A percentile compares a stretch with the other conserved stretches of the same genome.
Evolutionary conservation across 2,888 invertebrate genomes (phyloP).

Genomic region (Ectobius pallidus): DNA sequence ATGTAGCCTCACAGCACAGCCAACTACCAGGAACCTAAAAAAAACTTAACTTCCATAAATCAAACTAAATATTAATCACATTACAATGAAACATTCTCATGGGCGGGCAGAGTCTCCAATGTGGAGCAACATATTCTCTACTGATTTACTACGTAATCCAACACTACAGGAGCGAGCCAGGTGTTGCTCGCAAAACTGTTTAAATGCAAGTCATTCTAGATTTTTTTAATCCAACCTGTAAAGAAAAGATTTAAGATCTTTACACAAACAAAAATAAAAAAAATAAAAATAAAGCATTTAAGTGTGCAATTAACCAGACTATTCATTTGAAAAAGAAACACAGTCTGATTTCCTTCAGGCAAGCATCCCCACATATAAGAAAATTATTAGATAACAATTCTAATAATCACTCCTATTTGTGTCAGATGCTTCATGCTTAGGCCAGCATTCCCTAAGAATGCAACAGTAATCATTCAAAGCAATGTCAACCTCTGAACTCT

Average conservation of each 20-base stretch:
- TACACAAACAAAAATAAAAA: constrained; percentile 20
- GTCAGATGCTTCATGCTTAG: not conserved
- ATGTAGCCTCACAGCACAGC: constrained; percentile 34
- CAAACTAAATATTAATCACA: constrained; percentile 24
- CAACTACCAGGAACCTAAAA: constrained; percentile 33
- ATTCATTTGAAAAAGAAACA: not conserved
- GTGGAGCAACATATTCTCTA: constrained; percentile 3
- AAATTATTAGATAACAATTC: no score
- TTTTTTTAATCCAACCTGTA: constrained; percentile 34
- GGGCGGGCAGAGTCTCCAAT: constrained; percentile 1
- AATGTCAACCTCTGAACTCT: no score
- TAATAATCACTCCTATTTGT: not conserved
- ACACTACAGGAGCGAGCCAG: constrained; percentile 18
- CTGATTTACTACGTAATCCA: constrained; percentile 14
- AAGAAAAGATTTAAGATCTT: constrained; percentile 26
- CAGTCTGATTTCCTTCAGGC: no score
- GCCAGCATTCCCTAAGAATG: not conserved
- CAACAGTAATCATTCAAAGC: not conserved
- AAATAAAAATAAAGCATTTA: constrained; percentile 22
- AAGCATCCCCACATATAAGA: no score
- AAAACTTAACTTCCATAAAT: constrained; percentile 22
- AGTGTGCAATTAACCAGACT: constrained; percentile 18
- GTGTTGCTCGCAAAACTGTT: constrained; percentile 5
- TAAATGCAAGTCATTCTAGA: constrained; percentile 32
- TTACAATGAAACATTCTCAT: constrained; percentile 31